Evolutionary conservation across 2,888 invertebrate species (phyloP), one percentile per base, ranked within the genome.

Genomic region (Dasypolia templi): DNA sequence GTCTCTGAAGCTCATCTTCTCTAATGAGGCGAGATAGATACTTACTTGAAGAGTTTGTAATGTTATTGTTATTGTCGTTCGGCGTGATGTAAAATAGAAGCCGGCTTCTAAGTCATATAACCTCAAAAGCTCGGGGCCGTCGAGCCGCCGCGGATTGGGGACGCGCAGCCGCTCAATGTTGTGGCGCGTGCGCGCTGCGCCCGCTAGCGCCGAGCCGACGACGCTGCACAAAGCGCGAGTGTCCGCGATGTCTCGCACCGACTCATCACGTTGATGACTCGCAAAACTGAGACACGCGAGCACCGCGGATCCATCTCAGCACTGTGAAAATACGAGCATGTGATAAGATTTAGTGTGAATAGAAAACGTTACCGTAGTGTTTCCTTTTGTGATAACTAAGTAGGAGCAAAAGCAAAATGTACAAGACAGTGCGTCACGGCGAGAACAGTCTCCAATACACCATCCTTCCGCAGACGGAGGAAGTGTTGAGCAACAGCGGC

Each of bases 361-460:
- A 86, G 83, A 85, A 89, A 91, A 90, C 84, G 90, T 89, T 79
- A 82, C 71, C 71, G 88, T 93, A 94, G 95, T 95, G 93, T 93
- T 93, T 92, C 90, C 90, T 92, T 92, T 92, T 89, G 92, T 92
- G 90, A 90, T 83, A 84, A 77, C 90, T 86, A 87, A 88, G 85
- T 90, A 91, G 89, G 82, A 88, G 84, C 90, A 75, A 88, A 87
- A 88, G 73, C 75, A 95, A 89, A 89, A 98, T 98, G 98, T 97
- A 97, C 95, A 98, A 97, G 95, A 97, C 97, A 86, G 97, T 97
- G 91, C 95, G 97, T 82, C 97, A 97, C 92, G 97, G 97, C 81
- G 97, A 98, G 92, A 97, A 97, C 89, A 97, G 97, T 90, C 96
- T 98, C 87, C 97, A 97, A 91, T 98, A 98, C 93, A 97, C 97